Percentiles rank a stretch among this genome's conserved stretches.
Evolutionary conservation across 2,888 invertebrate species (phyloP).

Genomic region (Stramonita haemastoma): DNA sequence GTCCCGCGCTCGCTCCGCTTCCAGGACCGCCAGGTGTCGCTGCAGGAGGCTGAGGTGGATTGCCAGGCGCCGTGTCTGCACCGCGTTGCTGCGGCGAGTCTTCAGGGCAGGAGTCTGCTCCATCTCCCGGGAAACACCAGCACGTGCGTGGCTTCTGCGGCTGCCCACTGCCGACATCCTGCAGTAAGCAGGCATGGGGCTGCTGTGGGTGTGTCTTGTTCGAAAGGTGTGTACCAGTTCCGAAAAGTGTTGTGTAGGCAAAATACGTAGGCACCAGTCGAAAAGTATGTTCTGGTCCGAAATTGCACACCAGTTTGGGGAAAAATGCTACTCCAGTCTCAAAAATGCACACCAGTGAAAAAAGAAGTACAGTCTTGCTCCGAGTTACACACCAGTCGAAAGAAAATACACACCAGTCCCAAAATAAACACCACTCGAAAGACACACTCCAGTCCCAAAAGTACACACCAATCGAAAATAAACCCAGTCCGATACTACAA

Average conservation of each 20-base stretch:
- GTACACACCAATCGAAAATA: background rate
- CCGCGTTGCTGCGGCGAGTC: slow-evolving; percentile 25
- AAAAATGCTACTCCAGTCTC: too few relatives aligned
- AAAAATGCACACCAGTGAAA: too few relatives aligned
- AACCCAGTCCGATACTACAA: background rate
- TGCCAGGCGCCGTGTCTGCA: slow-evolving; percentile 24
- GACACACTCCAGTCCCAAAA: background rate
- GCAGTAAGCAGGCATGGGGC: slow-evolving; percentile 32
- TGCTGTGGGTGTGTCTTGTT: background rate
- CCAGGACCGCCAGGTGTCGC: slow-evolving; percentile 23
- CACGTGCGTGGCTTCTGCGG: background rate
- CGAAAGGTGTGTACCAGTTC: background rate
- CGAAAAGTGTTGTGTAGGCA: too few relatives aligned
- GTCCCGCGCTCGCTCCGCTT: slow-evolving; percentile 16
- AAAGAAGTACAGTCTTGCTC: too few relatives aligned
- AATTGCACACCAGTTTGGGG: too few relatives aligned
- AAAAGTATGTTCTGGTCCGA: too few relatives aligned
- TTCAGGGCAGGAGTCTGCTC: slow-evolving; percentile 32
- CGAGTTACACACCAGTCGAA: too few relatives aligned
- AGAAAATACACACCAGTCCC: background rate
- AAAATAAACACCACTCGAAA: too few relatives aligned
- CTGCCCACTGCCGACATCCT: slow-evolving; percentile 12
- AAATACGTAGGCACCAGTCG: too few relatives aligned
- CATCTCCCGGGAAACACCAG: background rate
- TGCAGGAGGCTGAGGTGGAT: slow-evolving; percentile 25